Percentiles rank a stretch among this genome's conserved stretches.
phyloP scores from a whole-genome alignment of 2,113 vertebrate species.

The Amblyornis subalaris region DNA sequence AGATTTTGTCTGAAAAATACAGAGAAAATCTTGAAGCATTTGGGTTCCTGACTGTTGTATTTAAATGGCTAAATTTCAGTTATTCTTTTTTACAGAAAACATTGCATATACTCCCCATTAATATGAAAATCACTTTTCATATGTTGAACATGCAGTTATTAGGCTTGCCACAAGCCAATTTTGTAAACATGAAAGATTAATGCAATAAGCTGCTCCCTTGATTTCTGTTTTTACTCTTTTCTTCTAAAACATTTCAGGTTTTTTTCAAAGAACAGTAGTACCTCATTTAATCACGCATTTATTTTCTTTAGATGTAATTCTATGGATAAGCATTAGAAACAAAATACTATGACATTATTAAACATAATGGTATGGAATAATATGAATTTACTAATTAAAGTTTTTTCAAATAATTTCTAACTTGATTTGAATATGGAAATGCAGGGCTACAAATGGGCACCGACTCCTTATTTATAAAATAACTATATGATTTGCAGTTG shows the following conservation, averaged over 20 bases:
- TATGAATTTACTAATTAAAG: not conserved
- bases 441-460: not conserved
- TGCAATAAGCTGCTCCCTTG: not conserved
- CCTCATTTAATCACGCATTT: accelerated
- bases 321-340: not conserved
- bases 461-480: not conserved
- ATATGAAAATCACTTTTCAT: not conserved
- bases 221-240: not conserved
- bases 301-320: not conserved
- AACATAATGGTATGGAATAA: not conserved
- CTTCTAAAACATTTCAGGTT: not conserved
- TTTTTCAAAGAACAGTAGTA: not conserved
- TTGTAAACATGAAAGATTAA: not conserved
- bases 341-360: not conserved
- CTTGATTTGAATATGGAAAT: not conserved
- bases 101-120: not conserved
- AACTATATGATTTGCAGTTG: not conserved
- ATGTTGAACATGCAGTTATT: not conserved
- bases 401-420: not conserved
- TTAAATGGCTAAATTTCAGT: not conserved
- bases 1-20: not conserved
- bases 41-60: not conserved
- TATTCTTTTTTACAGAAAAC: not conserved
- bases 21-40: not conserved
- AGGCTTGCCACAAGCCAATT: not conserved